Evolutionary conservation across 2,797 vertebrate species (phyloP).

Genomic region (Atherinosoma microstoma): DNA sequence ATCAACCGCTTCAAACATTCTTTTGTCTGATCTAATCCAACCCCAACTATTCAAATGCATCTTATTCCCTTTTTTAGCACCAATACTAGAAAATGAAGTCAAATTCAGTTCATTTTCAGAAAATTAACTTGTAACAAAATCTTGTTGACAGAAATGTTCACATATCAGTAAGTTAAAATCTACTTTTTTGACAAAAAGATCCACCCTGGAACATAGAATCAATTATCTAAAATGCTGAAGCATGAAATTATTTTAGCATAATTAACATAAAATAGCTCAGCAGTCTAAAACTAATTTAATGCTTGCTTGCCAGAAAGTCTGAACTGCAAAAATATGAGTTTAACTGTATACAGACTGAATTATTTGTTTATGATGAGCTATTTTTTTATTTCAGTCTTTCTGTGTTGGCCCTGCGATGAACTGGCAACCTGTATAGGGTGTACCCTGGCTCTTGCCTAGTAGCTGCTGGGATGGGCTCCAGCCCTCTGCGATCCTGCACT

Average conservation of each 20-base stretch:
- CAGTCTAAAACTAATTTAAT: not conserved
- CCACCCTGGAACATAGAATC: not conserved
- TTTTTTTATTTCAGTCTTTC: not conserved
- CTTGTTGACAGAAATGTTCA: not conserved
- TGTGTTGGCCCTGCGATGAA: not conserved
- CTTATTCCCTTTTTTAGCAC: not conserved
- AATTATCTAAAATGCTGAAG: not conserved
- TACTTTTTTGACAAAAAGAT: not conserved
- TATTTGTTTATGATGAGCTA: not conserved
- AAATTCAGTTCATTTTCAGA: not conserved
- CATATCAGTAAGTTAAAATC: not conserved
- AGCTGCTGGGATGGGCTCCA: not conserved
- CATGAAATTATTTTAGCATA: not conserved
- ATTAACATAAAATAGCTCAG: not conserved
- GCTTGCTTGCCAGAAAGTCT: not conserved
- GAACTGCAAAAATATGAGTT: not conserved
- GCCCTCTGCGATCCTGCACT: not conserved
- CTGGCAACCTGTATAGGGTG: not conserved
- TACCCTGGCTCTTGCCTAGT: not conserved
- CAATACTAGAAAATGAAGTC: not conserved
- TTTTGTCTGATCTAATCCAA: not conserved
- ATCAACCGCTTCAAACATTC: not conserved
- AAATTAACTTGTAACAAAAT: too few relatives aligned
- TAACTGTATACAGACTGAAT: not conserved
- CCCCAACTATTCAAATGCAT: not conserved